Evolutionary conservation across 1,140 invertebrate species (phyloP).

Genomic region (Portunus trituberculatus): DNA sequence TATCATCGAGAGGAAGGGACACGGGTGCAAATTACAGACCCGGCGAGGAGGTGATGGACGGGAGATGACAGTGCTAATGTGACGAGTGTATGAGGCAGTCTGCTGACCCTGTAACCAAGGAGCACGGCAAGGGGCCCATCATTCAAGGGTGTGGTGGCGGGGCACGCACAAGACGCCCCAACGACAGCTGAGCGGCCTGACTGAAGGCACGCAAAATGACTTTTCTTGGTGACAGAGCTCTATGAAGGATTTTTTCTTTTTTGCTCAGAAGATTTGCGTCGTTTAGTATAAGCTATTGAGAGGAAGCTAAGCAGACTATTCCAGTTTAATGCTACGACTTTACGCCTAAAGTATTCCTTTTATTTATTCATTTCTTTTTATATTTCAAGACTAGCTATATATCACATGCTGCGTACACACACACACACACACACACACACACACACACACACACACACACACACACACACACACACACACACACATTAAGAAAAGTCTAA

Average conservation of each 20-base stretch:
- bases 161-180: neutral
- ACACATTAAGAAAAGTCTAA: too few relatives aligned
- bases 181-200: neutral
- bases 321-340: too few relatives aligned
- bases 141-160: neutral
- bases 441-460: conserved; percentile 52
- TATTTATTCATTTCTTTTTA: too few relatives aligned
- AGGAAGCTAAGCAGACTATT: too few relatives aligned
- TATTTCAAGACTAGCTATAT: too few relatives aligned
- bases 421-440: conserved; percentile 49
- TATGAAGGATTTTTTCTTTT: neutral
- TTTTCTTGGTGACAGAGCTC: neutral
- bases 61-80: neutral
- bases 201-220: neutral
- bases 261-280: neutral
- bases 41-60: too few relatives aligned
- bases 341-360: too few relatives aligned
- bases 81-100: neutral
- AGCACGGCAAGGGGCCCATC: neutral
- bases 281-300: neutral
- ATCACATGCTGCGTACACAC: neutral
- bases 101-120: neutral
- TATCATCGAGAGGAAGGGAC: too few relatives aligned
- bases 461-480: conserved; percentile 38
- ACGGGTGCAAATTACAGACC: too few relatives aligned